Percentiles rank a stretch among this genome's conserved stretches.
These are phyloP conservation scores for Hydropotes inermis DNA, from an alignment of 2,113 vertebrate species.

Conservation along the genomic window DNA sequence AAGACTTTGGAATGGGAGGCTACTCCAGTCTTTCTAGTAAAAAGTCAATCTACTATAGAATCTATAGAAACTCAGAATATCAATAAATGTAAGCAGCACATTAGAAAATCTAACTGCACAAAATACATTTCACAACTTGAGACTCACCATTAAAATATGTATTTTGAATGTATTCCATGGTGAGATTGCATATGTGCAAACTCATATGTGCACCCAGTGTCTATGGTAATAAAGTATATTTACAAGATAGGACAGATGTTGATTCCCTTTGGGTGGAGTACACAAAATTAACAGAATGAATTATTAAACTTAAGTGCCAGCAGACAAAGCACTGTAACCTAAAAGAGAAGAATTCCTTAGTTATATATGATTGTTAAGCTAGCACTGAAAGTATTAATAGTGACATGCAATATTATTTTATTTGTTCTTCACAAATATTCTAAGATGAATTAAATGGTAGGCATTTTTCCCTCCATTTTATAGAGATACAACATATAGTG, in stretches of 20 bases:
- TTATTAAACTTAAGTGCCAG: background rate
- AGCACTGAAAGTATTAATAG: background rate
- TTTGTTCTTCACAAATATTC: background rate
- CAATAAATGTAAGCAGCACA: background rate
- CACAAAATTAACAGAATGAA: background rate
- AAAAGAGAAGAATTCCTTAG: background rate
- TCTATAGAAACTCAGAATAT: background rate
- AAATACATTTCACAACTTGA: background rate
- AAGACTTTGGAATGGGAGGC: background rate
- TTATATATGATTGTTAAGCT: background rate
- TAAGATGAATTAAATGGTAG: background rate
- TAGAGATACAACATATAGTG: background rate
- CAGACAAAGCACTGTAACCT: background rate
- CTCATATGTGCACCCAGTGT: background rate
- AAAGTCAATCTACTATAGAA: background rate
- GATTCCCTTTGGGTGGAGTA: background rate
- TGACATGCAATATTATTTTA: background rate
- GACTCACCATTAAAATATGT: background rate
- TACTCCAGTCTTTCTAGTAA: background rate
- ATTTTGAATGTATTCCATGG: background rate
- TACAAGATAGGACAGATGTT: background rate
- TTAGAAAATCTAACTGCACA: background rate
- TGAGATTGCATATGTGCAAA: background rate
- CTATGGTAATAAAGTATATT: background rate
- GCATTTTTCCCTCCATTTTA: background rate